Conservation (phyloP, 2,797 vertebrate species). For the Pipistrellus nathusii region DNA sequence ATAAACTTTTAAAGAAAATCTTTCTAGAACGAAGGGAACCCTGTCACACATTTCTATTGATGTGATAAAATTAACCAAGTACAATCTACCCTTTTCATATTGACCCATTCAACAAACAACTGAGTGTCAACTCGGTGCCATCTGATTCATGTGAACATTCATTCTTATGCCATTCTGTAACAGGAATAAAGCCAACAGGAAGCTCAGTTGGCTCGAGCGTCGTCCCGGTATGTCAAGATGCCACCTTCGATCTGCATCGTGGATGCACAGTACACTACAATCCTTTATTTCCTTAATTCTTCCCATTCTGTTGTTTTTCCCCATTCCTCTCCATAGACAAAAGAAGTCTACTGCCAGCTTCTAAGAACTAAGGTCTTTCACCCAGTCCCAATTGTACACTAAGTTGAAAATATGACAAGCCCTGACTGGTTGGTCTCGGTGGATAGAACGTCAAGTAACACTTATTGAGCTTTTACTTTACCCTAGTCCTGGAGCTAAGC, state of each 20-base stretch:
- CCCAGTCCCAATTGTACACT: neutral
- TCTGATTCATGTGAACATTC: neutral
- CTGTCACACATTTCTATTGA: neutral
- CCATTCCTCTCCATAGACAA: neutral
- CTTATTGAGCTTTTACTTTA: neutral
- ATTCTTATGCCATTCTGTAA: neutral
- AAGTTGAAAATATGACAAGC: slow-evolving; percentile 4
- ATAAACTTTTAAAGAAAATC: neutral
- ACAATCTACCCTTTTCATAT: slow-evolving; percentile 11
- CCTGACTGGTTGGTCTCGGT: too few relatives aligned
- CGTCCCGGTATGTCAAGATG: neutral
- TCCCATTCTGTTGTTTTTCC: neutral
- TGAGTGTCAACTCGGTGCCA: neutral
- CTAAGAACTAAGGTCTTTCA: slow-evolving; percentile 21
- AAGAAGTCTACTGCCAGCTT: neutral
- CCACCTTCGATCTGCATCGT: neutral
- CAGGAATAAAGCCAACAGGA: neutral
- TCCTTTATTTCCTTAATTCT: neutral
- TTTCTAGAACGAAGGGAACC: slow-evolving; percentile 32
- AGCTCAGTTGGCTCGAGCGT: neutral
- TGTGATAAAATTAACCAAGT: slow-evolving; percentile 27
- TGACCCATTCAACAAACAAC: neutral
- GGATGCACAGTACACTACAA: neutral
- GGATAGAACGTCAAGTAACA: neutral
- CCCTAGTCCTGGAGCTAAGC: neutral